Evolutionary conservation across 1,140 invertebrate genomes (phyloP).

Genomic region (Dendroctonus valens): DNA sequence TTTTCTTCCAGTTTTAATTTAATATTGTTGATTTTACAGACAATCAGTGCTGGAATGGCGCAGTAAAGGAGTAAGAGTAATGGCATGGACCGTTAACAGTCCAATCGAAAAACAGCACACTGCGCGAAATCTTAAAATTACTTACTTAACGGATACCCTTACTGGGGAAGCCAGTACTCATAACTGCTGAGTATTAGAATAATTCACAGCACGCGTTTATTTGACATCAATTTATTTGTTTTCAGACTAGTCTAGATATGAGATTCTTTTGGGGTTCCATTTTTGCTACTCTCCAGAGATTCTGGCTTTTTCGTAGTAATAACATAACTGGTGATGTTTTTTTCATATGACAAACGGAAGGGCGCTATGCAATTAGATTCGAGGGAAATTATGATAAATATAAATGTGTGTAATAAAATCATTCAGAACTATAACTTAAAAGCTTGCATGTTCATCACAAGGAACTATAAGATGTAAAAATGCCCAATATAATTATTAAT

Average conservation of each 20-base stretch:
- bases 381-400: too few species aligned
- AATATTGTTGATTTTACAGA: constrained; percentile 46
- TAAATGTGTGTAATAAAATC: too few species aligned
- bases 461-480: too few species aligned
- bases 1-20: background rate
- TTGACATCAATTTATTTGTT: background rate
- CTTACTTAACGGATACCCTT: constrained; percentile 68
- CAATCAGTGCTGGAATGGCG: constrained; percentile 58
- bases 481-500: too few species aligned
- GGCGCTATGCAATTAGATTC: too few species aligned
- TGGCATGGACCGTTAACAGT: constrained; percentile 65
- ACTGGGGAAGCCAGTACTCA: constrained; percentile 53
- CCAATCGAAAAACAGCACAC: constrained; percentile 65
- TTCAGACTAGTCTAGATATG: background rate
- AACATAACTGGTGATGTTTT: too few species aligned
- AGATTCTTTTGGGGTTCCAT: background rate
- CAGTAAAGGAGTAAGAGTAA: constrained; percentile 56
- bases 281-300: background rate
- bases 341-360: too few species aligned
- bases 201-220: background rate
- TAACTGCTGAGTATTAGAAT: background rate
- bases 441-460: too few species aligned
- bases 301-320: background rate
- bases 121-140: constrained; percentile 56
- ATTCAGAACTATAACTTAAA: too few species aligned